Percentiles rank a stretch among this genome's conserved stretches.
phyloP scores from a whole-genome alignment of 2,797 vertebrate genomes.

The Anabas testudineus region DNA sequence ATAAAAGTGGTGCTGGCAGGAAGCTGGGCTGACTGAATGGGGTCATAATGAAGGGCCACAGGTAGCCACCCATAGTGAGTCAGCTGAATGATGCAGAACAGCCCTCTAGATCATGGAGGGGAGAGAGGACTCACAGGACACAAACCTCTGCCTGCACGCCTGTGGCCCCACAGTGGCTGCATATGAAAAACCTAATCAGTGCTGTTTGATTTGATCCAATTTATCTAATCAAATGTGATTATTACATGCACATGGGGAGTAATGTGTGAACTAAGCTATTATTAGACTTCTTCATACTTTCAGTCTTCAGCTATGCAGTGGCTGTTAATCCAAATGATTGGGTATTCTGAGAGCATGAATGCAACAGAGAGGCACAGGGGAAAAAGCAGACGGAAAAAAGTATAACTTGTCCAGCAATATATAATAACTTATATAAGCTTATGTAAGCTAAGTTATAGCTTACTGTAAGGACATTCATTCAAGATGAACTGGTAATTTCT shows the following conservation, averaged over 20 bases:
- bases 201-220: slow-evolving; percentile 47
- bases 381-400: neutral
- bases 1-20: slow-evolving; percentile 48
- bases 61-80: slow-evolving; percentile 53
- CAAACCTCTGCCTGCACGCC: slow-evolving; percentile 25
- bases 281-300: slow-evolving; percentile 1
- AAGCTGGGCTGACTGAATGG: slow-evolving; percentile 60
- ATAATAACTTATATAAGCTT: neutral
- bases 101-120: slow-evolving; percentile 27
- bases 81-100: slow-evolving; percentile 47
- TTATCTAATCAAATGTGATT: slow-evolving; percentile 49
- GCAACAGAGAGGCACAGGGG: neutral
- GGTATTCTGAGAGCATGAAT: neutral
- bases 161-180: slow-evolving; percentile 23
- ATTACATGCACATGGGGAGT: slow-evolving; percentile 15
- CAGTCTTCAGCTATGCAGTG: slow-evolving; percentile 7
- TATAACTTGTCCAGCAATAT: neutral
- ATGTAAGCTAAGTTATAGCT: neutral
- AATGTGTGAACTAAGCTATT: slow-evolving; percentile 21
- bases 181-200: slow-evolving; percentile 38
- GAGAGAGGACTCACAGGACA: slow-evolving; percentile 13
- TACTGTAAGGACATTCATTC: neutral
- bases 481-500: neutral
- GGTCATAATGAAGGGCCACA: slow-evolving; percentile 66
- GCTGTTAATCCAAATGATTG: slow-evolving; percentile 3